Evolutionary conservation across 2,797 vertebrate species (phyloP), one percentile per base, ranked within the genome.

Genomic region (Poeciliopsis presidionis): DNA sequence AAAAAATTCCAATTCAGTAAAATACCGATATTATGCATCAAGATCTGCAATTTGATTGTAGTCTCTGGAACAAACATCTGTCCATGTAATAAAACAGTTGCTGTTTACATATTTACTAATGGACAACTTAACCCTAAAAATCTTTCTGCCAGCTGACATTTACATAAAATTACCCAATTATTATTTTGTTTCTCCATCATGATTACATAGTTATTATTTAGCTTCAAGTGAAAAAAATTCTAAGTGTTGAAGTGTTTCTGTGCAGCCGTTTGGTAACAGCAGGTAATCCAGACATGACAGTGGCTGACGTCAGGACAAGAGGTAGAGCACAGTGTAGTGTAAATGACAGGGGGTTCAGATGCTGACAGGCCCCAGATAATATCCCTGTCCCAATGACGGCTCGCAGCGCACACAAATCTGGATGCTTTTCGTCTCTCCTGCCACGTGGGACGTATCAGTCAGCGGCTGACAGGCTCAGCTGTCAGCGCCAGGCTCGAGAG

Each of bases 371-470:
- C 75, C 81, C 76, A 86, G 90, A 91, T 93, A 86, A 89, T 92
- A 86, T 86, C 91, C 90, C 75, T 47, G 5, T 83, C 81, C 87
- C 86, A 36, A 86, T 70, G 77, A 83, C 86, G 79, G 53, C 51
- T 79, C 71, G 81, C 73, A 79, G 74, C 74, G 80, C 83, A 65
- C 49, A 71, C 84, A 85, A 87, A 92, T 94, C 90, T 91, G 88
- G 87, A 85, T 87, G 90, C 76, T 89, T 92, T 86, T 84, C 36
- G 73, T 89, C 86, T 80, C 79, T 84, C 80, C 79, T 81, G 87
- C 89, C 89, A 82, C 89, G 73, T 75, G 93, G 92, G 91, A 89
- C 39, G 33, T 41, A 79, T 92, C 93, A 89, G 85, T 89, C 90
- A 86, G 84, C 2, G n/a, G 65, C 77, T 94, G 90, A 90, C 90